Percentiles rank a stretch among this genome's conserved stretches.
Conservation (phyloP, 2,113 vertebrate genomes). For the Myodes glareolus region DNA sequence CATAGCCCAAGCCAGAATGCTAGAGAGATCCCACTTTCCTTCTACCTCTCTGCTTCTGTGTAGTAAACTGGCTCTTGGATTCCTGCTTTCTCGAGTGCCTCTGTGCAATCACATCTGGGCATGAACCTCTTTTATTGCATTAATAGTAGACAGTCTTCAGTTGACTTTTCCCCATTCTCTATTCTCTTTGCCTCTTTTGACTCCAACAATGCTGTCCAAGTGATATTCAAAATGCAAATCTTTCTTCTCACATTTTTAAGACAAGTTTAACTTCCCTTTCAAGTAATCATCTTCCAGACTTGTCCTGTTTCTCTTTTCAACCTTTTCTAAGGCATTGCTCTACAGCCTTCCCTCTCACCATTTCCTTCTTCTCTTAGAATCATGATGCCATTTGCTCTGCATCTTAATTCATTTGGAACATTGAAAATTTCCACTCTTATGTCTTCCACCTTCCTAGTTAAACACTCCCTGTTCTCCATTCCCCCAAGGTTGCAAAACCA, state of each 20-base stretch:
- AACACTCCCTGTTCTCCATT: background rate
- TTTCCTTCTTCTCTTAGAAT: background rate
- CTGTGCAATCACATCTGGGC: too few species aligned
- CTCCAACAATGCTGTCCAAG: background rate
- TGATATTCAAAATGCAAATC: background rate
- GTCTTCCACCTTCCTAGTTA: background rate
- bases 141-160: too few species aligned
- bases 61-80: background rate
- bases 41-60: background rate
- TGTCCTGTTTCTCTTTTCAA: background rate
- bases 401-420: background rate
- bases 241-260: background rate
- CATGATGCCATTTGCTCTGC: background rate
- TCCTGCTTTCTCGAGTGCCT: background rate
- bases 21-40: background rate
- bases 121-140: background rate
- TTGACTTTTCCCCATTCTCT: background rate
- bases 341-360: background rate
- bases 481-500: background rate
- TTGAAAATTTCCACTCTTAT: background rate
- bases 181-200: background rate
- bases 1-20: background rate
- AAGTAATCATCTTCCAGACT: too few species aligned
- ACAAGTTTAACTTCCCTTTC: background rate
- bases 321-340: background rate